Evolutionary conservation across 2,888 invertebrate species (phyloP).

Genomic region (Drosophila multiciliata): DNA sequence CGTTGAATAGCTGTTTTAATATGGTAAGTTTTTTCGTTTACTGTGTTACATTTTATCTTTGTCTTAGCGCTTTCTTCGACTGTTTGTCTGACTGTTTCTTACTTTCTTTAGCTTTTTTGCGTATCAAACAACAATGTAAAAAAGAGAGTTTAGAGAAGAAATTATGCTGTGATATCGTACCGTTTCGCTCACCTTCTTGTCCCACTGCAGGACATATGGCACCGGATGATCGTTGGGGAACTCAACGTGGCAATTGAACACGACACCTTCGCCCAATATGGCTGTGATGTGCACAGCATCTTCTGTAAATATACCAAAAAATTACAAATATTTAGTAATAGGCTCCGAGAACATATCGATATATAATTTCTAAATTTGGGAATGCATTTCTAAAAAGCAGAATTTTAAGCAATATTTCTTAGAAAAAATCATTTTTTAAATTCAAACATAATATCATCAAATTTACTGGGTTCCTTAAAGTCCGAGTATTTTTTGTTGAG

Average conservation of each 20-base stretch:
- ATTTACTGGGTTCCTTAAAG: too few species aligned
- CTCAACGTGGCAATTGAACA: conserved; percentile 99
- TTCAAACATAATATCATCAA: not conserved
- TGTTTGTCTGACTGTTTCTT: conserved; percentile 66
- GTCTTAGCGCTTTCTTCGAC: conserved; percentile 55
- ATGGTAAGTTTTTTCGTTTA: conserved; percentile 54
- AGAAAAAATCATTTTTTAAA: not conserved
- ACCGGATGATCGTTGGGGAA: conserved; percentile 98
- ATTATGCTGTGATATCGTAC: conserved; percentile 90
- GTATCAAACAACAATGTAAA: conserved; percentile 84
- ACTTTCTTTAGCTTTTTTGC: conserved; percentile 78
- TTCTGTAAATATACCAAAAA: conserved; percentile 78
- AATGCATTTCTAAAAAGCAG: too few species aligned
- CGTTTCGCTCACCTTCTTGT: conserved; percentile 99
- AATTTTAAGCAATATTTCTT: not conserved
- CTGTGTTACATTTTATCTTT: conserved; percentile 54
- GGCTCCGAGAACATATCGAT: not conserved
- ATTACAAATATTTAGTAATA: not conserved
- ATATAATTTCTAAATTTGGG: too few species aligned
- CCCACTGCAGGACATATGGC: conserved; percentile 99
- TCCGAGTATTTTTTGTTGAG: not conserved
- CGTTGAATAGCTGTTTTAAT: conserved; percentile 45
- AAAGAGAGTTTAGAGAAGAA: conserved; percentile 87
- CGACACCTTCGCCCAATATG: conserved; percentile 97
- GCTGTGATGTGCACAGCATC: conserved; percentile 99